Percentiles rank a stretch among this genome's conserved stretches.
phyloP scores from a whole-genome alignment of 2,888 invertebrate species.

The Synergus itoensis region DNA sequence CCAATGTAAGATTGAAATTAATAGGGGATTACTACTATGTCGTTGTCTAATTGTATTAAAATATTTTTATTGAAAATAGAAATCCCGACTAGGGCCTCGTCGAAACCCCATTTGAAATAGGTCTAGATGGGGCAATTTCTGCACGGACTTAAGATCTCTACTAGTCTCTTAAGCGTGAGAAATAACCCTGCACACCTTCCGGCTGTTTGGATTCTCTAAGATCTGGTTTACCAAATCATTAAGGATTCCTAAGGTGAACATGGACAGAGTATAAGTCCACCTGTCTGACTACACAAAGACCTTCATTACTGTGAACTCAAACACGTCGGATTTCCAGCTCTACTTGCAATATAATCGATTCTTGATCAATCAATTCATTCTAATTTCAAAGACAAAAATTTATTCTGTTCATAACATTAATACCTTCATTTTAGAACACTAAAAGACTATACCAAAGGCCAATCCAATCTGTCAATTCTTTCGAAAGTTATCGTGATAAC shows the following conservation, averaged over 20 bases:
- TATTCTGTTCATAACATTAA: not conserved
- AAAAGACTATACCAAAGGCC: no score
- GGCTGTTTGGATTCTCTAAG: not conserved
- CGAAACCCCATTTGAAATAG: no score
- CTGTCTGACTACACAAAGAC: constrained; percentile 63
- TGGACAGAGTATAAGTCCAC: constrained; percentile 46
- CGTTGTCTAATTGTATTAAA: no score
- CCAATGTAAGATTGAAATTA: no score
- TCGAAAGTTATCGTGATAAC: no score
- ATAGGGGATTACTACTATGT: no score
- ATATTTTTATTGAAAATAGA: no score
- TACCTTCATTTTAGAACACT: no score
- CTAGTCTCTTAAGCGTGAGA: not conserved
- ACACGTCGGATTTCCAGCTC: not conserved
- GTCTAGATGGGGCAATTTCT: no score
- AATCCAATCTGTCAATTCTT: no score
- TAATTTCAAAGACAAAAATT: not conserved
- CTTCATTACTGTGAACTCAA: constrained; percentile 63
- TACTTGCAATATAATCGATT: not conserved
- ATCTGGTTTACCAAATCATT: constrained; percentile 8
- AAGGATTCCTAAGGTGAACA: constrained; percentile 17
- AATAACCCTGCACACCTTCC: not conserved
- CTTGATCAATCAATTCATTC: not conserved
- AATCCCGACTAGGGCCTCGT: no score
- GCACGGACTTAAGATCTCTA: not conserved